Base-by-base conservation (phyloP, 2,888 invertebrate genomes). In the Dicranocentrus wangi region DNA sequence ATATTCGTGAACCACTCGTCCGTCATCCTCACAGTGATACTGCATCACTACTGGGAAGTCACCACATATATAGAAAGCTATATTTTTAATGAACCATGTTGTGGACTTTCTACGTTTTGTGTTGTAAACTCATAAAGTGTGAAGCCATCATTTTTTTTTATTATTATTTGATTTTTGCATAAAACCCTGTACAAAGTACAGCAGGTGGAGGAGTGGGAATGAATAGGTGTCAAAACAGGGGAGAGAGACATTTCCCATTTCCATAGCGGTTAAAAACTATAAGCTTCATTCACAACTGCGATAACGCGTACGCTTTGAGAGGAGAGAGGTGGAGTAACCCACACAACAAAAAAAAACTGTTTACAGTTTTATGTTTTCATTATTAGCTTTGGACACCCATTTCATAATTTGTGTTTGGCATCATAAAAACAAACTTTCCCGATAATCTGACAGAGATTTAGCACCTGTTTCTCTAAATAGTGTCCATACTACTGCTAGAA, bases 61-160 rank as follows among this genome's bases (percentile, higher is more conserved):
- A n/a, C n/a, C n/a, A n/a, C n/a, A n/a, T n/a, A n/a, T n/a, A 32
- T 32, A 10, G 32, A 32, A 32, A 32, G 32, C 32, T 3, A 32
- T 32, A 7, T 32, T 32, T 10, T 32, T 32, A 32, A n/a, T n/a
- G n/a, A 32, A 32, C 32, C 32, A 32, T 32, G 32, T 13, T 47
- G 15, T 15, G 47, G 47, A 47, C 47, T 47, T 47, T 47, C 47
- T 47, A 47, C 39, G 8, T 17, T 5, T 5, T 47, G 47, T 47
- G 47, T 47, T 47, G 47, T 25, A 58, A 55, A 68, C n/a, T 47
- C 51, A 51, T 51, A 47, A 47, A 17, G 28, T 68, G 66, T 68
- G 66, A 68, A 32, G 27, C 51, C n/a, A 68, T 51, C 27, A 51
- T 68, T 1, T 51, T 28, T 68, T 68, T 3, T 47, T 17, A 47